Evolutionary conservation across 1,140 invertebrate species (phyloP).

Genomic region (Harpegnathos saltator): DNA sequence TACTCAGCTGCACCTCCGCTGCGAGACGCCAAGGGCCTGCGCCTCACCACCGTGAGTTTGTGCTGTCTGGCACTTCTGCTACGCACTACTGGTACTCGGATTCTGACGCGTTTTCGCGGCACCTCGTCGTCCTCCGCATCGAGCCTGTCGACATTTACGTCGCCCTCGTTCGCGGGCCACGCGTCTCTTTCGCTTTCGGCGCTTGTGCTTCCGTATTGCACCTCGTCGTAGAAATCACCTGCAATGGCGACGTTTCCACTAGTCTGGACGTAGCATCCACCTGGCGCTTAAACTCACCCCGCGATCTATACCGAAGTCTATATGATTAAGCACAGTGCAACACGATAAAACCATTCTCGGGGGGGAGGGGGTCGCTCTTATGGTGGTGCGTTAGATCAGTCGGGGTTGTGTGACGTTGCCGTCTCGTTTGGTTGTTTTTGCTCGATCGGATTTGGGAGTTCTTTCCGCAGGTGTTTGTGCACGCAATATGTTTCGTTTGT

Average conservation of each 20-base stretch:
- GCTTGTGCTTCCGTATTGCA: slow-evolving; percentile 29
- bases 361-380: neutral
- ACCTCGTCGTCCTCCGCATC: slow-evolving; percentile 65
- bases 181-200: slow-evolving; percentile 25
- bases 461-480: neutral
- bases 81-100: slow-evolving; percentile 80
- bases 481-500: slow-evolving; percentile 28
- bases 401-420: slow-evolving; percentile 50
- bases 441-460: slow-evolving; percentile 26
- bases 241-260: slow-evolving; percentile 78
- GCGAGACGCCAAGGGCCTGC: slow-evolving; percentile 78
- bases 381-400: slow-evolving; percentile 50
- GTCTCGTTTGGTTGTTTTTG: slow-evolving; percentile 42
- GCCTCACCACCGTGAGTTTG: slow-evolving; percentile 82
- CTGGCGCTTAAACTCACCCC: slow-evolving; percentile 5
- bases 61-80: slow-evolving; percentile 78
- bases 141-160: slow-evolving; percentile 31
- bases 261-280: slow-evolving; percentile 40
- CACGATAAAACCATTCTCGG: slow-evolving; percentile 15
- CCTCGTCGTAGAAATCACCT: slow-evolving; percentile 78
- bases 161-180: slow-evolving; percentile 40
- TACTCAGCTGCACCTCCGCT: slow-evolving; percentile 56
- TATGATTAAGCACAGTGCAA: slow-evolving; percentile 17
- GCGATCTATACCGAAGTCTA: slow-evolving; percentile 26
- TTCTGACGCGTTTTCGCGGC: slow-evolving; percentile 78